phyloP scores from a whole-genome alignment of 2,888 invertebrate species.

The Luperina testacea region DNA sequence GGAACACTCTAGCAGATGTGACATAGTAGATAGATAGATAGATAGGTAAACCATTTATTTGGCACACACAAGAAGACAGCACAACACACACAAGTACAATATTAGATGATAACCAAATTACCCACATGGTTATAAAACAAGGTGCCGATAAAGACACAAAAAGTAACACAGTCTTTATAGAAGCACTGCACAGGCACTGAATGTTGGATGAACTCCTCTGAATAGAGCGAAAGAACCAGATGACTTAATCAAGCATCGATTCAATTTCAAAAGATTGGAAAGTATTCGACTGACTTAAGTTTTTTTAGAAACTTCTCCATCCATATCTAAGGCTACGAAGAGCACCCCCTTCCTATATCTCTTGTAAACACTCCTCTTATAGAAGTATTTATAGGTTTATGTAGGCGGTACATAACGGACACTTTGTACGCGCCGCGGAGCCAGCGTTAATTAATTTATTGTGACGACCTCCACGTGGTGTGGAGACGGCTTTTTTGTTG shows the following conservation, averaged over 20 bases:
- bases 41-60: too few relatives aligned
- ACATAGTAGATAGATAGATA: too few relatives aligned
- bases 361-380: not conserved
- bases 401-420: conserved; percentile 52
- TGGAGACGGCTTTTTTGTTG: conserved; percentile 60
- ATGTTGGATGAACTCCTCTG: not conserved
- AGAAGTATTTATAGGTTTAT: conserved; percentile 35
- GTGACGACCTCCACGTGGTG: conserved; percentile 60
- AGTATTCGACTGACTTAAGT: too few relatives aligned
- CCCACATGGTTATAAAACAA: too few relatives aligned
- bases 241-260: not conserved
- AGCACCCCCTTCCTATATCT: not conserved
- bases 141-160: too few relatives aligned
- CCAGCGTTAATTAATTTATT: conserved; percentile 76
- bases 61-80: too few relatives aligned
- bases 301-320: not conserved
- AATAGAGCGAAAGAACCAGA: not conserved
- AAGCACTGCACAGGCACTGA: not conserved
- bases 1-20: not conserved
- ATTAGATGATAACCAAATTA: too few relatives aligned
- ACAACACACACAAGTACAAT: too few relatives aligned
- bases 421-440: conserved; percentile 59
- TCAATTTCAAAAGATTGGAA: too few relatives aligned
- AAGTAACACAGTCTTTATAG: not conserved
- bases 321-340: not conserved